Percentiles rank a stretch among this genome's conserved stretches.
These are phyloP conservation scores for Slavum lentiscoides DNA, from an alignment of 2,888 invertebrate genomes.

Conservation along the genomic window DNA sequence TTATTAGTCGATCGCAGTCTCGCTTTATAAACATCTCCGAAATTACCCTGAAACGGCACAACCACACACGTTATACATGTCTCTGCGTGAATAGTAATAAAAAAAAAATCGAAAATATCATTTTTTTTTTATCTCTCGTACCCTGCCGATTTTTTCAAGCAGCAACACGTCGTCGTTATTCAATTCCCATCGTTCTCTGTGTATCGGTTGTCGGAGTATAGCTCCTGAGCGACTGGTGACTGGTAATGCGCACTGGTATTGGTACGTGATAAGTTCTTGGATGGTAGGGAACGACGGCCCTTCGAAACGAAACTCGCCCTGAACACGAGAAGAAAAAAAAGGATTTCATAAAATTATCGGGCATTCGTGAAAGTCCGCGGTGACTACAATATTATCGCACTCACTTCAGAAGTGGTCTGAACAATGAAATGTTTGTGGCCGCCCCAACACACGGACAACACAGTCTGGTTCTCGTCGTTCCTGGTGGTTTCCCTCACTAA, in stretches of 20 bases:
- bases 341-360: no score
- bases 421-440: constrained; percentile 97
- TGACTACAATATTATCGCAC: constrained; percentile 55
- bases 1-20: constrained; percentile 78
- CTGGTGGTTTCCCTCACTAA: constrained; percentile 89
- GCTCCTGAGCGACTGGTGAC: constrained; percentile 93
- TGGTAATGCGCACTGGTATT: constrained; percentile 80
- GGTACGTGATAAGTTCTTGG: constrained; percentile 86
- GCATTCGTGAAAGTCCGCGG: no score
- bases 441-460: constrained; percentile 93
- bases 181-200: constrained; percentile 90
- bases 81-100: background rate
- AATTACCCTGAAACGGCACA: constrained; percentile 77
- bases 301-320: constrained; percentile 92
- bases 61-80: background rate
- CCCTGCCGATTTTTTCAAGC: constrained; percentile 90
- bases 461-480: constrained; percentile 89
- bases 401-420: constrained; percentile 87
- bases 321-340: constrained; percentile 53
- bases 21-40: constrained; percentile 95
- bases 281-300: constrained; percentile 92
- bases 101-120: background rate
- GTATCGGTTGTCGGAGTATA: constrained; percentile 81
- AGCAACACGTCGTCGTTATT: constrained; percentile 93
- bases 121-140: constrained; percentile 63